Conservation (phyloP, 2,113 vertebrate genomes). For the Cochlearius cochlearius region DNA sequence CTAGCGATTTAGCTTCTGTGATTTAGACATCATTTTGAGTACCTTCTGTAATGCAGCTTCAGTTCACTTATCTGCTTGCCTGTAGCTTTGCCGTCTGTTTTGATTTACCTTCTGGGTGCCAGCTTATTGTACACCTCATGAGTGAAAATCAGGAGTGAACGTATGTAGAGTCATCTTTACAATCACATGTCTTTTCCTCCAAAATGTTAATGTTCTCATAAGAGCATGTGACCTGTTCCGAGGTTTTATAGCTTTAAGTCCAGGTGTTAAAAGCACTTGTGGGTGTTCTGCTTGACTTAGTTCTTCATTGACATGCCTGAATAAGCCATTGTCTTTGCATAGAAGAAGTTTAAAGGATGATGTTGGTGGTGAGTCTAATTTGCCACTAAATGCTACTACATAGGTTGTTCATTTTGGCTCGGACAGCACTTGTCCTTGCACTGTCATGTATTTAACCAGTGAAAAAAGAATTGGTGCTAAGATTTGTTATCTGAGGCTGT, state of each 20-base stretch:
- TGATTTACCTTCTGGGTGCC: background rate
- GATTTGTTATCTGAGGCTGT: background rate
- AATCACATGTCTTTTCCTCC: fast-evolving
- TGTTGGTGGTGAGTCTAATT: background rate
- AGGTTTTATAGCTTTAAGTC: background rate
- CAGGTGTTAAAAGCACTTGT: background rate
- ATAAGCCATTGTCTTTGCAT: background rate
- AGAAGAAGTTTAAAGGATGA: background rate
- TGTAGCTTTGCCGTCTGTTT: background rate
- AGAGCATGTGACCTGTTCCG: background rate
- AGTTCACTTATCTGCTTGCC: background rate
- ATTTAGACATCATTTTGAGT: background rate
- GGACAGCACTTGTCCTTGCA: background rate
- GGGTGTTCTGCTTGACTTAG: background rate
- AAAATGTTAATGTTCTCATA: background rate
- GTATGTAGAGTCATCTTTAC: background rate
- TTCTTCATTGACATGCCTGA: background rate
- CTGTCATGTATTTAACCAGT: background rate
- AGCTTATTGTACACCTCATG: background rate
- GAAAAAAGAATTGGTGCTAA: background rate
- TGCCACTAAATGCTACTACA: fast-evolving
- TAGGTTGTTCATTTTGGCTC: background rate
- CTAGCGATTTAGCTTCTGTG: background rate
- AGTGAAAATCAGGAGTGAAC: background rate
- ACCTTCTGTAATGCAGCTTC: background rate